These are phyloP conservation scores for Augiades crinisus DNA, from an alignment of 2,888 invertebrate species.

Conservation along the genomic window DNA sequence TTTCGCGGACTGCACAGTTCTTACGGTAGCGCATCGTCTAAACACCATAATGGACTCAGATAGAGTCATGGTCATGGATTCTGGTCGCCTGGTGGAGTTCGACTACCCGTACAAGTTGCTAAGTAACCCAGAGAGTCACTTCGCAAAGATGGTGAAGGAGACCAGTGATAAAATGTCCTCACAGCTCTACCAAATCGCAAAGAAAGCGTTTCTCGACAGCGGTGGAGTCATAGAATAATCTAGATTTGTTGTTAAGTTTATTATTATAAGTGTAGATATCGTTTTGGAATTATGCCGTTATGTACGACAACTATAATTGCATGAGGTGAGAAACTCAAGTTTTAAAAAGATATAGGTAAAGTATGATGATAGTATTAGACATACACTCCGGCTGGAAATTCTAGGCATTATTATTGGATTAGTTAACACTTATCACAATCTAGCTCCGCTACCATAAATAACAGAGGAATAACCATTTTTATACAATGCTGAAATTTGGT, in stretches of 20 bases:
- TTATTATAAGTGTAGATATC: slow-evolving; percentile 30
- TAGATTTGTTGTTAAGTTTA: slow-evolving; percentile 29
- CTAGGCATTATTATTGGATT: too few relatives aligned
- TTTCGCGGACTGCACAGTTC: slow-evolving; percentile 91
- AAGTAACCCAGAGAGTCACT: slow-evolving; percentile 80
- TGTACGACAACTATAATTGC: slow-evolving; percentile 32
- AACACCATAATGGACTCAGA: slow-evolving; percentile 97
- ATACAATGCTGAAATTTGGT: too few relatives aligned
- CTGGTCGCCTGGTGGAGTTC: slow-evolving; percentile 88
- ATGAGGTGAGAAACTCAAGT: too few relatives aligned
- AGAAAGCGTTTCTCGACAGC: slow-evolving; percentile 63
- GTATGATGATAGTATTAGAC: too few relatives aligned
- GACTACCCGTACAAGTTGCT: slow-evolving; percentile 86
- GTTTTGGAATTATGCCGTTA: slow-evolving; percentile 39
- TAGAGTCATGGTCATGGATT: slow-evolving; percentile 92
- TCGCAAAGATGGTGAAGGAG: slow-evolving; percentile 86
- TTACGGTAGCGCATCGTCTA: slow-evolving; percentile 95
- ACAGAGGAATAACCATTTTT: too few relatives aligned
- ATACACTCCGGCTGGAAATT: too few relatives aligned
- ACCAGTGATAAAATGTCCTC: slow-evolving; percentile 82
- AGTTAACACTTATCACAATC: too few relatives aligned
- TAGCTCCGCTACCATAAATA: too few relatives aligned
- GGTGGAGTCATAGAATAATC: slow-evolving; percentile 61
- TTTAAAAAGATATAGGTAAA: too few relatives aligned
- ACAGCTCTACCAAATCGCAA: slow-evolving; percentile 67